phyloP scores from a whole-genome alignment of 2,888 invertebrate genomes.

The Microchrysa polita region DNA sequence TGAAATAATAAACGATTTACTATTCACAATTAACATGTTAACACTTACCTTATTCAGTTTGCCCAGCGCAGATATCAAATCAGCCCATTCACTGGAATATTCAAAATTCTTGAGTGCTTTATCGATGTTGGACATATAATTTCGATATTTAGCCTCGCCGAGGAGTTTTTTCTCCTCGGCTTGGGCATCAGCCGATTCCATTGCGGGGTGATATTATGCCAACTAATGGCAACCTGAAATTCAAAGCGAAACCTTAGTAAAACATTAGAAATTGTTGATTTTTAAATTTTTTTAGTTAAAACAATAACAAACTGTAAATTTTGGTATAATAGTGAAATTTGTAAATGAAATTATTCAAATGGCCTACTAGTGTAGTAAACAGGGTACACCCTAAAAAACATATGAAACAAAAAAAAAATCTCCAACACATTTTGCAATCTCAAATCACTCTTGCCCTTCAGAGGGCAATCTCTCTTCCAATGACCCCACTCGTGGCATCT shows the following conservation, averaged over 20 bases:
- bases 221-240: slow-evolving; percentile 11
- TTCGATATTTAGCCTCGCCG: slow-evolving; percentile 83
- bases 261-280: no score
- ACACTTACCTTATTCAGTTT: slow-evolving; percentile 84
- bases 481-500: no score
- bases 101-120: slow-evolving; percentile 91
- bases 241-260: background rate
- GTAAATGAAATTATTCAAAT: no score
- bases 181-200: slow-evolving; percentile 63
- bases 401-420: no score
- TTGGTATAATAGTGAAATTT: no score
- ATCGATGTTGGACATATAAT: slow-evolving; percentile 83
- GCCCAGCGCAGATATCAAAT: slow-evolving; percentile 87
- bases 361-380: no score
- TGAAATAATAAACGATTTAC: background rate
- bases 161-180: slow-evolving; percentile 81
- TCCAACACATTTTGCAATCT: no score
- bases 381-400: no score
- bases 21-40: background rate
- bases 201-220: slow-evolving; percentile 49
- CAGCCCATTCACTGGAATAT: slow-evolving; percentile 95
- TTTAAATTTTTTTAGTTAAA: no score
- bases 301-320: no score
- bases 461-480: no score
- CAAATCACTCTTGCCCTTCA: no score